Percentiles rank a stretch among this genome's conserved stretches.
phyloP scores from a whole-genome alignment of 2,888 invertebrate species.

The Phania funesta region DNA sequence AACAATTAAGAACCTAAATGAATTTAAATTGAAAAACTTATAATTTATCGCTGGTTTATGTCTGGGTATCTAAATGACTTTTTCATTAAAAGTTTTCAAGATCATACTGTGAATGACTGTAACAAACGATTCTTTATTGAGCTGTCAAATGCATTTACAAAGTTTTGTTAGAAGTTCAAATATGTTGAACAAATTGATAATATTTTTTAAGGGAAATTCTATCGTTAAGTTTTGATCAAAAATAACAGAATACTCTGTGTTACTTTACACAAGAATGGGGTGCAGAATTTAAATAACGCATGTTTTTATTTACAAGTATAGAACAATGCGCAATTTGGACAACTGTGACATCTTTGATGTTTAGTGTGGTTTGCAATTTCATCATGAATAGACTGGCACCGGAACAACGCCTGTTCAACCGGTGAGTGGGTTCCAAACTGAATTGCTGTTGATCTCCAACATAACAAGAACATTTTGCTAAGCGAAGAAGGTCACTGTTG shows the following conservation, averaged over 20 bases:
- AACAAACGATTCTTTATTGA: slow-evolving; percentile 30
- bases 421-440: no score
- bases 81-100: no score
- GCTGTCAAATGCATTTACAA: slow-evolving; percentile 33
- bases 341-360: no score
- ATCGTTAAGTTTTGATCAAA: background rate
- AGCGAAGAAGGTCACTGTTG: no score
- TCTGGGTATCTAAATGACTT: slow-evolving; percentile 19
- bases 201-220: slow-evolving; percentile 25
- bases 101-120: slow-evolving; percentile 38
- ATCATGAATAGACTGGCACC: no score
- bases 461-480: no score
- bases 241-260: slow-evolving; percentile 3
- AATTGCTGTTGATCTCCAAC: no score
- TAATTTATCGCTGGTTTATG: slow-evolving; percentile 20
- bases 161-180: background rate
- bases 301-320: no score
- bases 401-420: no score
- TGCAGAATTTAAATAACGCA: no score
- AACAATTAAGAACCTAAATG: background rate
- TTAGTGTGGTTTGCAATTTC: no score
- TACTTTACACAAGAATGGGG: background rate
- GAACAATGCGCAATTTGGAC: no score
- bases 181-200: slow-evolving; percentile 18
- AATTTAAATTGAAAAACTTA: background rate